Percentiles rank a stretch among this genome's conserved stretches.
Evolutionary conservation across 2,888 invertebrate species (phyloP).

Genomic region (Nephrotoma appendiculata): DNA sequence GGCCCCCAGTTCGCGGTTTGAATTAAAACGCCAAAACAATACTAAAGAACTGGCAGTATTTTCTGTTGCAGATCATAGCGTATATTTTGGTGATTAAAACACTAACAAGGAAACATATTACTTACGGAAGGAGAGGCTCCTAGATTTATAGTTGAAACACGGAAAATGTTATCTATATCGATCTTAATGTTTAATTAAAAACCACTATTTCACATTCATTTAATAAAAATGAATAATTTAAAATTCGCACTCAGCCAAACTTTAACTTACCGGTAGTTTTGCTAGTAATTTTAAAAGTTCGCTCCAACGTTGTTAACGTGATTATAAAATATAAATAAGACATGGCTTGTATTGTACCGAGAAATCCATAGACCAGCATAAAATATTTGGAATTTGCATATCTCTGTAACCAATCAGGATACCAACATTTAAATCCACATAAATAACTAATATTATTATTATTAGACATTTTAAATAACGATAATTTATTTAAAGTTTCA

Average conservation of each 20-base stretch:
- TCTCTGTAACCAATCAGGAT: conserved; percentile 42
- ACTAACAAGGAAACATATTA: too few species aligned
- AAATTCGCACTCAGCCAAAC: not conserved
- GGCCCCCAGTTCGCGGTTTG: too few species aligned
- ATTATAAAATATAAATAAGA: conserved; percentile 49
- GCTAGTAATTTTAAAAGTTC: conserved; percentile 51
- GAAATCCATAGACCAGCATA: conserved; percentile 43
- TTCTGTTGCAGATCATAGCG: too few species aligned
- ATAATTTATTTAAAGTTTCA: not conserved
- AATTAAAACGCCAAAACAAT: too few species aligned
- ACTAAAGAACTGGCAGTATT: too few species aligned
- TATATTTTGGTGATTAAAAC: too few species aligned
- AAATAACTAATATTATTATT: conserved; percentile 12
- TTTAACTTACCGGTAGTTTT: conserved; percentile 42
- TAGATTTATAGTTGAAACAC: too few species aligned
- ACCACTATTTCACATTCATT: too few species aligned
- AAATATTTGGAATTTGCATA: conserved; percentile 43
- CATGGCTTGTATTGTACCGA: conserved; percentile 50
- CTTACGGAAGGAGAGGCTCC: too few species aligned
- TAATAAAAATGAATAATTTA: too few species aligned
- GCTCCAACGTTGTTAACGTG: conserved; percentile 49
- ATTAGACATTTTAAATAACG: not conserved
- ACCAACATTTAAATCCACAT: conserved; percentile 41
- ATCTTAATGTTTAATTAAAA: too few species aligned
- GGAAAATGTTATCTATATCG: too few species aligned